Conservation (phyloP, 2,888 invertebrate species). For the Mimachlamys varia region DNA sequence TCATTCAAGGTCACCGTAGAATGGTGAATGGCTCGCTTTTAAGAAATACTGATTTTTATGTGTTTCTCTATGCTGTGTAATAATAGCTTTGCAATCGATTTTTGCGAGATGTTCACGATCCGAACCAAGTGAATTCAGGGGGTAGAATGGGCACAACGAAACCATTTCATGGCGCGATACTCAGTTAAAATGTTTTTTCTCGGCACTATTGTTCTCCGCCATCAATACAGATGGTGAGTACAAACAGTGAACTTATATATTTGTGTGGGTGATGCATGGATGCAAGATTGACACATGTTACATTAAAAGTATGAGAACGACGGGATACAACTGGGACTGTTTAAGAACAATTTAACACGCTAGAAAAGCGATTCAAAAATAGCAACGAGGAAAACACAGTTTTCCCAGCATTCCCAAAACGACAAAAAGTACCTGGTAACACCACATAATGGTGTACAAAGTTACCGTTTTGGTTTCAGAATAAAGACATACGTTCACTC, state of each 20-base stretch:
- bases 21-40: too few relatives aligned
- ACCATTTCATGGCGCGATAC: too few relatives aligned
- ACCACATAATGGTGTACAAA: too few relatives aligned
- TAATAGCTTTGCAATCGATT: neutral
- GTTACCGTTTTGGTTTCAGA: too few relatives aligned
- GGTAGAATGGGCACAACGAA: too few relatives aligned
- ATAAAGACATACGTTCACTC: too few relatives aligned
- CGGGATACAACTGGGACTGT: neutral
- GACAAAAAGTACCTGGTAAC: neutral
- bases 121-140: too few relatives aligned
- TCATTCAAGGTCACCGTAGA: neutral
- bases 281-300: neutral
- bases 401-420: neutral
- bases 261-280: neutral
- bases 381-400: neutral
- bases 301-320: neutral
- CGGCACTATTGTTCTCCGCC: too few relatives aligned
- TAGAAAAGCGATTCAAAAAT: neutral
- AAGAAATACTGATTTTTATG: too few relatives aligned
- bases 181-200: too few relatives aligned
- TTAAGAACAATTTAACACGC: neutral
- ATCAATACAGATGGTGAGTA: too few relatives aligned
- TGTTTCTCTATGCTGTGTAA: neutral
- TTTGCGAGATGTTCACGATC: neutral
- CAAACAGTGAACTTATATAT: too few relatives aligned